Evolutionary conservation across 53 echinoderm and acorn worm species (phyloP), one percentile per base, ranked within the genome.

Genomic region (Holothuria scabra): DNA sequence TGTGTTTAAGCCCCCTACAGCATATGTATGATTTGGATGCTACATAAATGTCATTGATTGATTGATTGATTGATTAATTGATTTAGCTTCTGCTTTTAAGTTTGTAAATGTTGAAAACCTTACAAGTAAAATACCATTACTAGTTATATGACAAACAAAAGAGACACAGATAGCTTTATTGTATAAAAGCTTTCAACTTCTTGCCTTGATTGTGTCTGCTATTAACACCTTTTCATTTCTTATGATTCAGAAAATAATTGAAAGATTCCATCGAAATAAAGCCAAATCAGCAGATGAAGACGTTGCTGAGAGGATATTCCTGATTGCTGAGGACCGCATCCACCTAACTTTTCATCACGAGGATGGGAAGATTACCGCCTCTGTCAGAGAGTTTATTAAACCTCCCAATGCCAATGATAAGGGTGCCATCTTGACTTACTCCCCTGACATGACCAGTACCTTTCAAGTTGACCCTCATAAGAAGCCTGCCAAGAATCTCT

Each of bases 331-430:
- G 64, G 99, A 99, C 67, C 92, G 94, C 35, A 94, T 97, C 66
- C 99, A 97, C 87, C 74, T 97, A 25, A 97, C 91, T 18, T 52
- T 16, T 52, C 52, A 52, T 52, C 94, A 94, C 78, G 90, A 99
- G 68, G 94, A 95, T 65, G 86, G 85, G 56, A 99, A 99, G 89
- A 87, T 99, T 37, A 94, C 99, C 4, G 93, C 99, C 29, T 93
- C 99, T 63, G 90, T 93, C 46, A 67, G 99, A 37, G 99, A 99
- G 59, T 99, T 99, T 87, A 68, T 94, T 81, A 99, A 99, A 55
- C 99, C 99, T 13, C 89, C 92, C 29, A 99, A 99, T 49, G 94
- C 94, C 60, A 93, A 90, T 59, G 99, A 99, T 84, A 99, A 99
- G 81, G 99, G 99, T 25, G 89, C 99, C 22, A 85, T 99, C 16